Conservation (phyloP, 2,888 invertebrate genomes). For the Epistrophella euchroma region DNA sequence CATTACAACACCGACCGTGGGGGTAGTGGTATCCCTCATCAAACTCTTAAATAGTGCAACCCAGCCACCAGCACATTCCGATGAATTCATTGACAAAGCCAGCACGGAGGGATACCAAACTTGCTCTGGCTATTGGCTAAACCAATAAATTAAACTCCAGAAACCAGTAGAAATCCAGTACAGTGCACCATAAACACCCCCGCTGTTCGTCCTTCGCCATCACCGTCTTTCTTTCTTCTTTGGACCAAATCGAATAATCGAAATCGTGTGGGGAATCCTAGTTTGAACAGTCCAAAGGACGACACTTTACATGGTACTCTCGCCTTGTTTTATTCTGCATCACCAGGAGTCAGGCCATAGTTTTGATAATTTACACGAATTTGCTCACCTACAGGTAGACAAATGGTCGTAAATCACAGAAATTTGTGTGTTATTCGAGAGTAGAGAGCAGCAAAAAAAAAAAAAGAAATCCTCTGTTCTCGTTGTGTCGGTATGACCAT, state of each 20-base stretch:
- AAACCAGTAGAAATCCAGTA: conserved; percentile 69
- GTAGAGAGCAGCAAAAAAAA: background rate
- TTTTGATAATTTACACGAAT: conserved; percentile 74
- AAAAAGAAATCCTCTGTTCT: background rate
- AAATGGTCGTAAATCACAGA: conserved; percentile 66
- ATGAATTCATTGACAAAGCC: conserved; percentile 74
- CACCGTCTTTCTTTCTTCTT: background rate
- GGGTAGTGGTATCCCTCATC: background rate
- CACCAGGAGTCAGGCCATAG: conserved; percentile 63
- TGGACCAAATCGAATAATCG: conserved; percentile 64
- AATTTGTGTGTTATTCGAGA: conserved; percentile 57
- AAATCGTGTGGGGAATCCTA: conserved; percentile 39
- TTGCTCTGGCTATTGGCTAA: conserved; percentile 56
- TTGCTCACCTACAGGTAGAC: conserved; percentile 75
- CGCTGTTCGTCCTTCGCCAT: background rate
- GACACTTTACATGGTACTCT: conserved; percentile 46
- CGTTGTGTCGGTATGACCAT: conserved; percentile 21
- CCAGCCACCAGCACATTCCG: conserved; percentile 50
- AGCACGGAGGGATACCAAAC: conserved; percentile 36
- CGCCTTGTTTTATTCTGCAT: conserved; percentile 50
- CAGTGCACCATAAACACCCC: conserved; percentile 7
- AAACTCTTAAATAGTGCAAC: conserved; percentile 24
- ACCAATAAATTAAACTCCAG: conserved; percentile 71
- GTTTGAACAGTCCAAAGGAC: conserved; percentile 44
- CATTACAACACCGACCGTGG: conserved; percentile 34